Evolutionary conservation across 2,888 invertebrate species (phyloP).

Genomic region (Diadegma fenestrale): DNA sequence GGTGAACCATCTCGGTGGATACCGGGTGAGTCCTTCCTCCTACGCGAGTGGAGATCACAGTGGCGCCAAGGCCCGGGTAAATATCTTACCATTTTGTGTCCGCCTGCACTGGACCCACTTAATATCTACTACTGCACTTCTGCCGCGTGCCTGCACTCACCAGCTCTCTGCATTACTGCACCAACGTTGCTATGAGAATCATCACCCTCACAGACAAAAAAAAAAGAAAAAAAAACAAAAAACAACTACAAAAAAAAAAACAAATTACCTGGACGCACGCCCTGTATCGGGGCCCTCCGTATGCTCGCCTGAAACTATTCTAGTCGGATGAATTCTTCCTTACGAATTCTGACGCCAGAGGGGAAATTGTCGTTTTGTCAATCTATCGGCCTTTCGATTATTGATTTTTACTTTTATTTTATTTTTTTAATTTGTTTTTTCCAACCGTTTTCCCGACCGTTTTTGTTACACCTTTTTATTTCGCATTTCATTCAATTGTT

Average conservation of each 20-base stretch:
- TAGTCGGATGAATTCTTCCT: slow-evolving; percentile 38
- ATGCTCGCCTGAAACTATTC: slow-evolving; percentile 34
- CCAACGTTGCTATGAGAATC: slow-evolving; percentile 78
- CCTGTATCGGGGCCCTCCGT: slow-evolving; percentile 31
- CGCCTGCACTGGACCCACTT: slow-evolving; percentile 81
- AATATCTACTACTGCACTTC: slow-evolving; percentile 71
- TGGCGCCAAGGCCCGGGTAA: slow-evolving; percentile 84
- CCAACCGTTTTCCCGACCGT: neutral
- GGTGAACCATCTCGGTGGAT: slow-evolving; percentile 93
- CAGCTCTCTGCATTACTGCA: slow-evolving; percentile 82
- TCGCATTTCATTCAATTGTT: neutral
- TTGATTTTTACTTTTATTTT: neutral
- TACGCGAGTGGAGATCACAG: slow-evolving; percentile 84
- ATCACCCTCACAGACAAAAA: slow-evolving; percentile 61
- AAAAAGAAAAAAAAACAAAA: slow-evolving; percentile 39
- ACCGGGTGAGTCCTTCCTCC: slow-evolving; percentile 91
- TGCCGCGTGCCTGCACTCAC: slow-evolving; percentile 80
- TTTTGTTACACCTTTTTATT: neutral
- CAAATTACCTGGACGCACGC: slow-evolving; percentile 50
- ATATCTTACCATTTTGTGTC: slow-evolving; percentile 82
- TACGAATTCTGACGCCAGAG: slow-evolving; percentile 29
- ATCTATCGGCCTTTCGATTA: slow-evolving; percentile 11
- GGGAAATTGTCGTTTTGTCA: slow-evolving; percentile 28
- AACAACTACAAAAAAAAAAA: slow-evolving; percentile 41
- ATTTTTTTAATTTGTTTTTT: neutral